phyloP scores from a whole-genome alignment of 2,113 vertebrate genomes.

The Coregonus clupeaformis region DNA sequence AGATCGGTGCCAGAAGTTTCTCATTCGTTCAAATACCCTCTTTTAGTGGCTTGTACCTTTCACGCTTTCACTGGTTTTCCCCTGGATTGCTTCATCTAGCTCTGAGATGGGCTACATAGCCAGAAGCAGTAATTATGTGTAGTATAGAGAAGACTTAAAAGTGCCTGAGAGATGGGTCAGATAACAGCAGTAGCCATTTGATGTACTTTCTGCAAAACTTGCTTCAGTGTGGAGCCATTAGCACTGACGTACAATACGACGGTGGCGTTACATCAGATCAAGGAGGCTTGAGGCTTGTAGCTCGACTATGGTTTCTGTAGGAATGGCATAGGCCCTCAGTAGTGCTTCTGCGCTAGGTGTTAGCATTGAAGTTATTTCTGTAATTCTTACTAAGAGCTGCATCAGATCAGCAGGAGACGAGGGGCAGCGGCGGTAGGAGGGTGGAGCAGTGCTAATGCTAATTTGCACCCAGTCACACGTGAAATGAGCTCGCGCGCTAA shows the following conservation, averaged over 20 bases:
- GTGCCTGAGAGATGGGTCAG: constrained; percentile 23
- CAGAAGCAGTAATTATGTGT: neutral
- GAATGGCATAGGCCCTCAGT: constrained; percentile 42
- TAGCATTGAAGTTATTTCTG: constrained; percentile 19
- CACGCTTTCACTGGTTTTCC: constrained; percentile 8
- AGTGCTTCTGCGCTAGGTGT: constrained; percentile 23
- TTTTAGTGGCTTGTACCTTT: neutral
- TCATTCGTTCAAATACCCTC: constrained; percentile 10
- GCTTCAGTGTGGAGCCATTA: neutral
- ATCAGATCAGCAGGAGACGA: constrained; percentile 46
- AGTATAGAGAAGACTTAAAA: neutral
- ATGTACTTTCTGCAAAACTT: constrained; percentile 16
- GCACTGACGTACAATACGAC: constrained; percentile 27
- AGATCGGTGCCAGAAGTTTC: constrained; percentile 32
- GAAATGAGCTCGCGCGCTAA: constrained; percentile 76
- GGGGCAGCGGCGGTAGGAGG: constrained; percentile 42
- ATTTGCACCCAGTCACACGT: constrained; percentile 78
- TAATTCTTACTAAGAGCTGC: constrained; percentile 37
- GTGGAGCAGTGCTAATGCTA: constrained; percentile 65
- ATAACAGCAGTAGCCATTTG: constrained; percentile 33
- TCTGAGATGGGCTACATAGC: constrained; percentile 27
- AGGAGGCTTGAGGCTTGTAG: constrained; percentile 6
- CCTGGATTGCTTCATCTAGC: constrained; percentile 41
- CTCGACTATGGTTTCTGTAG: constrained; percentile 13
- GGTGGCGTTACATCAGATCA: constrained; percentile 19